Evolutionary conservation across 1,140 invertebrate genomes (phyloP).

Genomic region (Caenorhabditis tropicalis): DNA sequence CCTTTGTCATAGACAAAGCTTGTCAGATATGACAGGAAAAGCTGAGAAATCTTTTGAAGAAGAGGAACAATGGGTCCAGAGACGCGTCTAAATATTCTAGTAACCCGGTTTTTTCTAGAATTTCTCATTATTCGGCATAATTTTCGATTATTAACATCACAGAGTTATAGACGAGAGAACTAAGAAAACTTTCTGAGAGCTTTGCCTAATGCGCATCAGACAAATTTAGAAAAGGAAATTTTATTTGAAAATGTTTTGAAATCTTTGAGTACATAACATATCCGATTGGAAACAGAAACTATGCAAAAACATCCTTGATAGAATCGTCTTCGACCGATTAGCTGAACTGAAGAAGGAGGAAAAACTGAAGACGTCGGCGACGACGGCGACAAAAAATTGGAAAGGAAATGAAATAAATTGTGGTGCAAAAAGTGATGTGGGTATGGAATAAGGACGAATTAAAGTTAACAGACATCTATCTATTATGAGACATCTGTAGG

Average conservation of each 20-base stretch:
- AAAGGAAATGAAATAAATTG: constrained; percentile 36
- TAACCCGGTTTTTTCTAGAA: neutral
- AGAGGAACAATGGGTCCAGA: neutral
- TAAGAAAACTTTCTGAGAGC: no score
- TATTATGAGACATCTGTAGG: neutral
- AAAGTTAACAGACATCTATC: neutral
- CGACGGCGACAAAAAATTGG: neutral
- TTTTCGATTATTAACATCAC: no score
- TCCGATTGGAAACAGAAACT: neutral
- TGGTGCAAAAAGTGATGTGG: constrained; percentile 37
- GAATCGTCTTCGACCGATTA: neutral
- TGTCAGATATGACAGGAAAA: neutral
- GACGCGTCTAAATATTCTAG: constrained; percentile 5
- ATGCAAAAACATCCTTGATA: neutral
- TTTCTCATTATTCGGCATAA: neutral
- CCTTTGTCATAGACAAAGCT: neutral
- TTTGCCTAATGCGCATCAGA: neutral
- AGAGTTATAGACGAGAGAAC: no score
- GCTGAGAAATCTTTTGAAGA: neutral
- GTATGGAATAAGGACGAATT: neutral
- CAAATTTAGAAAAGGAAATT: neutral
- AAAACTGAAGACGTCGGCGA: neutral
- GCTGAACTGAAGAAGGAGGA: neutral
- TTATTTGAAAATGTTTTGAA: neutral
- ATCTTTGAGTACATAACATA: neutral